Percentiles rank a stretch among this genome's conserved stretches.
Evolutionary conservation across 2,888 invertebrate genomes (phyloP).

Genomic region (Drosophila acutilabella): DNA sequence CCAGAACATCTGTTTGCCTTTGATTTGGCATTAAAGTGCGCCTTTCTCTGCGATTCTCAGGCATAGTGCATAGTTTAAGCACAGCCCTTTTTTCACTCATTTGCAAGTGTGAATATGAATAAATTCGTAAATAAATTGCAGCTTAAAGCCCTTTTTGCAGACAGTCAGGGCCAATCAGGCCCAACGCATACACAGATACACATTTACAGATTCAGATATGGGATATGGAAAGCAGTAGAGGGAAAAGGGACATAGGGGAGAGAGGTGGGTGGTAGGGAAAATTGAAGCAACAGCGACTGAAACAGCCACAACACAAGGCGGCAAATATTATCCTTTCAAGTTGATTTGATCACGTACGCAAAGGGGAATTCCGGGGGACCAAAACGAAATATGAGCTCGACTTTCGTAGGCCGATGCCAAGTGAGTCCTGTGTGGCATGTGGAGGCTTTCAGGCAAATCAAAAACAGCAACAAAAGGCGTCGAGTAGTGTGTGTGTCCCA

Average conservation of each 20-base stretch:
- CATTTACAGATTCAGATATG: constrained; percentile 25
- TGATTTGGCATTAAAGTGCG: constrained; percentile 39
- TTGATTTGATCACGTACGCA: constrained; percentile 85
- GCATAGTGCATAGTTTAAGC: constrained; percentile 21
- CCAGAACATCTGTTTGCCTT: constrained; percentile 35
- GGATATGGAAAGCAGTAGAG: constrained; percentile 5
- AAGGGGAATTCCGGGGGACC: constrained; percentile 81
- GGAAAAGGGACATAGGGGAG: background rate
- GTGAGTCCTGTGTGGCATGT: constrained; percentile 41
- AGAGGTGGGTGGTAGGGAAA: constrained; percentile 11
- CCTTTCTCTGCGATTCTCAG: constrained; percentile 25
- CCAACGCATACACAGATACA: constrained; percentile 28
- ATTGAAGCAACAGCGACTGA: constrained; percentile 21
- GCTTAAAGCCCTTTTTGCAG: constrained; percentile 70
- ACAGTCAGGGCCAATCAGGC: constrained; percentile 62
- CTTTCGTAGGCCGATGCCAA: constrained; percentile 53
- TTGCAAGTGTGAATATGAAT: constrained; percentile 82
- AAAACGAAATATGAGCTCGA: constrained; percentile 72
- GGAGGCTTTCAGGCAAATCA: constrained; percentile 81
- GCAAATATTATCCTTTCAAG: constrained; percentile 84
- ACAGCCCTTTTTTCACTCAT: constrained; percentile 64
- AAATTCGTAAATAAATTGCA: constrained; percentile 80
- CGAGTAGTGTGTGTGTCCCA: constrained; percentile 29
- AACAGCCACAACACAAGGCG: constrained; percentile 60
- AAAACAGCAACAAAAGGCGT: constrained; percentile 75